These are phyloP conservation scores for Mamestra brassicae DNA, from an alignment of 2,888 invertebrate species.

Conservation along the genomic window DNA sequence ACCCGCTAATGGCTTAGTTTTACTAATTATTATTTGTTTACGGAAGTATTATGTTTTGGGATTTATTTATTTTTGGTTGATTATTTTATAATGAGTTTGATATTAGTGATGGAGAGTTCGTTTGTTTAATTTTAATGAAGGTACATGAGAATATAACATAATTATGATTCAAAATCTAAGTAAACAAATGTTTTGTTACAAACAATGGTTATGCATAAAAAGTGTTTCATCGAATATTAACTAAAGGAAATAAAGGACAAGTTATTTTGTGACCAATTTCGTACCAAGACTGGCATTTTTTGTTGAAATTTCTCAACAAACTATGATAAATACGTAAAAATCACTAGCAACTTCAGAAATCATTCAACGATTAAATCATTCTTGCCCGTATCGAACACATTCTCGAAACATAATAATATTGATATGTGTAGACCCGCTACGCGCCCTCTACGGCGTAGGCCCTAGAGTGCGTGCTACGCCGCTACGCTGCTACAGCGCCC, in stretches of 20 bases:
- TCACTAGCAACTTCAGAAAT: not conserved
- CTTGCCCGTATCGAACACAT: not conserved
- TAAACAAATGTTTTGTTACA: too few species aligned
- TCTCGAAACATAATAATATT: slow-evolving; percentile 18
- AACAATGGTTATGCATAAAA: too few species aligned
- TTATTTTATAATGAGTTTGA: slow-evolving; percentile 17
- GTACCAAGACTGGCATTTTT: too few species aligned
- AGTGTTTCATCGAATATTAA: too few species aligned
- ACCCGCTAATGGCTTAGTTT: slow-evolving; percentile 66
- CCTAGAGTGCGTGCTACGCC: slow-evolving; percentile 59
- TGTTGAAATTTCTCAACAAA: not conserved
- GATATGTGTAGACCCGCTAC: slow-evolving; percentile 37
- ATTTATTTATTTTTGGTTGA: slow-evolving; percentile 32
- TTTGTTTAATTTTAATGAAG: not conserved
- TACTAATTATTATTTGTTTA: slow-evolving; percentile 62
- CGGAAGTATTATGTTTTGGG: slow-evolving; percentile 38
- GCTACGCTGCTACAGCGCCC: slow-evolving; percentile 25
- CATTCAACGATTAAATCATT: not conserved
- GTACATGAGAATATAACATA: too few species aligned
- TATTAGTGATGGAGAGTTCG: not conserved
- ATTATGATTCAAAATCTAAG: not conserved
- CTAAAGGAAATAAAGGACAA: too few species aligned
- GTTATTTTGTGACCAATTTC: too few species aligned
- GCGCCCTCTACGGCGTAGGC: slow-evolving; percentile 60
- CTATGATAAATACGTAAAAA: not conserved